Evolutionary conservation across 2,888 invertebrate genomes (phyloP).

Genomic region (Nemotelus nigrinus): DNA sequence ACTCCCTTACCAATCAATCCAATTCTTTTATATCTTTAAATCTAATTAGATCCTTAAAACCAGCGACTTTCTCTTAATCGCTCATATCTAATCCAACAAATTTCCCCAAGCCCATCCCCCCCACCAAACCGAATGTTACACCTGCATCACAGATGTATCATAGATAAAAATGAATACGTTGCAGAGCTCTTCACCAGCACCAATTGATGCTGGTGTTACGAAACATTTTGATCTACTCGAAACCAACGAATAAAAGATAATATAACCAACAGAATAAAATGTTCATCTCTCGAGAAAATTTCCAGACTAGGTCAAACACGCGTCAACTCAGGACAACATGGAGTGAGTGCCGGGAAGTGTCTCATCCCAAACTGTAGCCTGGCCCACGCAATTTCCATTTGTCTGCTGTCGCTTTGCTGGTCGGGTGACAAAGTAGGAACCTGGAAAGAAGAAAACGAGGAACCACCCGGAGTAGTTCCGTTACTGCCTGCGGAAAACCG

Average conservation of each 20-base stretch:
- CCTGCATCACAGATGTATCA: too few species aligned
- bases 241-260: not conserved
- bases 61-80: too few species aligned
- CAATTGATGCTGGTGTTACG: not conserved
- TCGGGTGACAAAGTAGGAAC: not conserved
- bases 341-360: not conserved
- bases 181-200: too few species aligned
- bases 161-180: too few species aligned
- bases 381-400: not conserved
- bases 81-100: too few species aligned
- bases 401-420: not conserved
- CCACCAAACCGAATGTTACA: too few species aligned
- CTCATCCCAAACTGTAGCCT: not conserved
- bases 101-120: too few species aligned
- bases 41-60: too few species aligned
- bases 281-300: constrained; percentile 35
- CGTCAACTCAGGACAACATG: constrained; percentile 11
- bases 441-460: not conserved
- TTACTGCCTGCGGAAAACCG: not conserved
- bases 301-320: constrained; percentile 46
- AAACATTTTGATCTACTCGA: not conserved
- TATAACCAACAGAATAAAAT: not conserved
- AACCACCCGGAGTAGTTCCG: not conserved
- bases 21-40: too few species aligned
- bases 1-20: too few species aligned